Evolutionary conservation across 64 coral and sea anemone genomes (phyloP), one percentile per base, ranked within the genome.

Genomic region (Actinia tenebrosa): DNA sequence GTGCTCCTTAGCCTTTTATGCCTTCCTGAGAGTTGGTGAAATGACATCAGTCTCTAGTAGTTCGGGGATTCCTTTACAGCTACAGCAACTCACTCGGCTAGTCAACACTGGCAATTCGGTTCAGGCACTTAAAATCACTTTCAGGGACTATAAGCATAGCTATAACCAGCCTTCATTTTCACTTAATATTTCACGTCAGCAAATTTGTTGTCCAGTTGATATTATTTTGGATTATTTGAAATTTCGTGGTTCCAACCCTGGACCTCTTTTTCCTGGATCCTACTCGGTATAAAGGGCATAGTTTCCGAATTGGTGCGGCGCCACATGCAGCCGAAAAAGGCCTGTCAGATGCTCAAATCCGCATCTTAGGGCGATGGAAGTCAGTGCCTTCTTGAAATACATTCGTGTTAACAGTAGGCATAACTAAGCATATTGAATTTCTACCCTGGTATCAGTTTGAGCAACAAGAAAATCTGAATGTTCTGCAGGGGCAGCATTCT

Each of bases 201-300:
- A 7, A 14, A 7, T 14, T 17, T 63, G 15, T 14, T 63, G 60
- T 18, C 60, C 60, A 18, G 60, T 63, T 63, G 60, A 63, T 14
- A 14, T 63, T 14, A 63, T 63, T 63, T 14, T 63, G 8, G 15
- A 63, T 14, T 63, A 63, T 14, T 63, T 63, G 15, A 18, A 14
- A 63, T 7, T 63, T 7, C 8, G 60, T 14, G 60, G 60, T 14
- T 4, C 0, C 60, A 7, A 63, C 8, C 18, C 60, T 19, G 60
- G 18, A 7, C 60, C 60, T 17, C 60, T 63, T 16, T 63, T 63
- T 63, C 60, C 60, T 14, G 60, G 83, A 85, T 16, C 22, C 83
- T 22, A 62, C 22, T 42, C 25, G 52, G 6, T 85, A 85, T 37
- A 85, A 85, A 60, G 83, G 72, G 8, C 72, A 78, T 15, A 78